Conservation (phyloP, 2,888 invertebrate genomes). For the Drosophila nr. perissopoda region DNA sequence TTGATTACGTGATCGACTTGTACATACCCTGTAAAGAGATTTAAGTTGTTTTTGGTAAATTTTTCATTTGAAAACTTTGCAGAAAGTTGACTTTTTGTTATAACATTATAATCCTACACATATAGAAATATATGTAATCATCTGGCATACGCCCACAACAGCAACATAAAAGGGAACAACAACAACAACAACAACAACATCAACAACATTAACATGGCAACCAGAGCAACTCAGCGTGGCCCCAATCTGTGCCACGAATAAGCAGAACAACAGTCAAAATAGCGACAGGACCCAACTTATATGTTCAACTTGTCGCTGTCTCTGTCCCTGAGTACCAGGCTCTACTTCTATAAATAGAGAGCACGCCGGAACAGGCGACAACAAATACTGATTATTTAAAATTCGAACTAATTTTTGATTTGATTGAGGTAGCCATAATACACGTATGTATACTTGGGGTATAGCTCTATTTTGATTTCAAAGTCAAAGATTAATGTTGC, state of each 20-base stretch:
- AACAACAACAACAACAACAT: background rate
- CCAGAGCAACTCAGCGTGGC: conserved; percentile 37
- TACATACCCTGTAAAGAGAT: background rate
- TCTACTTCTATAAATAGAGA: conserved; percentile 11
- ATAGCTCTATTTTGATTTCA: background rate
- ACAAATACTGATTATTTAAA: background rate
- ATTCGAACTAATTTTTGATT: background rate
- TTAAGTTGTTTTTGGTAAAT: background rate
- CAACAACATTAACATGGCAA: conserved; percentile 40
- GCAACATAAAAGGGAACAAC: background rate
- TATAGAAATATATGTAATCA: background rate
- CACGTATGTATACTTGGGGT: background rate
- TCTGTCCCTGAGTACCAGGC: conserved; percentile 6
- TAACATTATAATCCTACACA: background rate
- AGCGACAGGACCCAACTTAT: conserved; percentile 37
- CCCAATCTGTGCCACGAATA: conserved; percentile 43
- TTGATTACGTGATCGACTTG: background rate
- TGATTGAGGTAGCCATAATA: background rate
- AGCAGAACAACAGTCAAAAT: conserved; percentile 39
- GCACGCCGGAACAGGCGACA: conserved; percentile 39
- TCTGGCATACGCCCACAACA: conserved; percentile 8
- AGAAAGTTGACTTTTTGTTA: background rate
- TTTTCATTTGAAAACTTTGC: background rate
- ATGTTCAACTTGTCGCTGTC: conserved; percentile 29
- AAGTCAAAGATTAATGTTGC: background rate